Evolutionary conservation across 2,797 vertebrate genomes (phyloP), one percentile per base, ranked within the genome.

Genomic region (Euphonia xanthogaster): DNA sequence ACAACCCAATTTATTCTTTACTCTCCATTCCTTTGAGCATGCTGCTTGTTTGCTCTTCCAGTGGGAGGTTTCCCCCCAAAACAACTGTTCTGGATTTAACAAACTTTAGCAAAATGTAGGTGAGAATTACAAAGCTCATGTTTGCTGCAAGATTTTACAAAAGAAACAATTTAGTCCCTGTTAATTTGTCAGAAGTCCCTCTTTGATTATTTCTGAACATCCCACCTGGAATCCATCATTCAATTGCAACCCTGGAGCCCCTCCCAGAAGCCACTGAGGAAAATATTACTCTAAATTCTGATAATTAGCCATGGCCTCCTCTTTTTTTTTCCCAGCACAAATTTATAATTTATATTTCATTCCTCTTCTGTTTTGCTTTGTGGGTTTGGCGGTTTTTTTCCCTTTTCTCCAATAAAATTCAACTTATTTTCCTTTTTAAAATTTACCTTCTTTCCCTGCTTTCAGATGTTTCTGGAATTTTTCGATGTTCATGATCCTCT

Each of bases 381-480:
- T 28, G 19, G 3, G 1, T 17, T 58, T n/a, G 14, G 5, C 1
- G 0, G 1, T 6, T 10, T 18, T 7, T 7, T 1, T 0, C 5
- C 2, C 4, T 27, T 25, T 58, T 54, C 14, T 48, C 7, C 37
- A 25, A 8, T 21, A 30, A 37, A 68, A n/a, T 53, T 57, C 7
- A 21, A 14, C 5, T 25, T 72, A 6, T 11, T 2, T 1, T 5
- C 2, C 9, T 30, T 24, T 44, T 53, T 11, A 33, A 57, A 35
- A 35, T 17, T 8, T 11, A 24, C 35, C 14, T 55, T 67, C 5
- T 51, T 66, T 15, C 21, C 10, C 19, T 28, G 14, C 48, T 78
- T 93, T 63, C 9, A 25, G 53, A 45, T 15, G 23, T 63, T 61
- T 14, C 21, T 33, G 42, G 25, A 23, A 23, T 76, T 63, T 84